Evolutionary conservation across 2,113 vertebrate species (phyloP).

Genomic region (Pollachius pollachius): DNA sequence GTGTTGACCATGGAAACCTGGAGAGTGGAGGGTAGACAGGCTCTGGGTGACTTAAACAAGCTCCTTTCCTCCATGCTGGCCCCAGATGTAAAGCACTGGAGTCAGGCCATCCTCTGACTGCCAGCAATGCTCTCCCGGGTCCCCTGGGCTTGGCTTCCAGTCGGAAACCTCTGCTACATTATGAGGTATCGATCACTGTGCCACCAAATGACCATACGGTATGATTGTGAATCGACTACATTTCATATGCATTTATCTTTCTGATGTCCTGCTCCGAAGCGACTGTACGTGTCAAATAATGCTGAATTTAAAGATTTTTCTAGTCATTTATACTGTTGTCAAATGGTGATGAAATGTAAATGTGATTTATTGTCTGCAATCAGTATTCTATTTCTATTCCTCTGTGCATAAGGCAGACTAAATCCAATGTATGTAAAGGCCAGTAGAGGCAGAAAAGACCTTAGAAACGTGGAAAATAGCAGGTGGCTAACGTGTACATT

Average conservation of each 20-base stretch:
- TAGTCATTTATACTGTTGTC: constrained; percentile 53
- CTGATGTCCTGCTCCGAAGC: constrained; percentile 35
- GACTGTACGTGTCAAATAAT: constrained; percentile 47
- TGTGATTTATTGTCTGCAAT: constrained; percentile 62
- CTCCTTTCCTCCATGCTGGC: no score
- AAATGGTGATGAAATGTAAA: constrained; percentile 57
- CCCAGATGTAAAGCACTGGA: no score
- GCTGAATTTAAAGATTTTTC: constrained; percentile 37
- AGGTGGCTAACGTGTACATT: constrained; percentile 33
- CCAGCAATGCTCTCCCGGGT: no score
- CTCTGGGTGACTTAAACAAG: no score
- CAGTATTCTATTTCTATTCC: constrained; percentile 53
- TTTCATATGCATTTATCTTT: constrained; percentile 47
- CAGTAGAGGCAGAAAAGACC: constrained; percentile 27
- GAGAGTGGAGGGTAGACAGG: no score
- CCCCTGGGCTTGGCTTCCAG: neutral
- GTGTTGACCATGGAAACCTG: no score
- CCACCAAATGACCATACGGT: constrained; percentile 42
- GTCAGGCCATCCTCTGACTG: no score
- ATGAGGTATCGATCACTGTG: constrained; percentile 38
- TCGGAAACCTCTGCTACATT: constrained; percentile 17
- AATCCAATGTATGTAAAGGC: constrained; percentile 45
- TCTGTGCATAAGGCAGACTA: constrained; percentile 30
- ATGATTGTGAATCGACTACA: constrained; percentile 48
- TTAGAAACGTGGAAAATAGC: constrained; percentile 48